Evolutionary conservation across 1,140 invertebrate genomes (phyloP), one percentile per base, ranked within the genome.

Genomic region (Pseudachorutes palmiensis): DNA sequence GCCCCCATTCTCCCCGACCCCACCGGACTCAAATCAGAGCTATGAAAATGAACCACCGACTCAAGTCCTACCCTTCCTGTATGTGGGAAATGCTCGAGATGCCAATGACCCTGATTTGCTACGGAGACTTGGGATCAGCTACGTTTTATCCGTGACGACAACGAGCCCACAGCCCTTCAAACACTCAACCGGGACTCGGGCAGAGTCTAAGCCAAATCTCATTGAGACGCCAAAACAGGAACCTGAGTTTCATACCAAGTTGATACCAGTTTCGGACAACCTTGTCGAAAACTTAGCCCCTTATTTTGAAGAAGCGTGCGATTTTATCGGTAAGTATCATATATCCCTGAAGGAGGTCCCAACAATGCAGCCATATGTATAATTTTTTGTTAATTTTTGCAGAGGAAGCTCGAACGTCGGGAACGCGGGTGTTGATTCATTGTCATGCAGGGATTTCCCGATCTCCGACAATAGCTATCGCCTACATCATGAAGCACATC

Each of bases 401-500:
- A 94, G 91, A 94, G 79, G 87, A 90, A 80, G 91, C 90, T 58
- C 83, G 89, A 68, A 85, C 86, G 78, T 83, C 83, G 58, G 87
- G 87, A 70, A 84, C 84, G 55, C 88, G 87, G 73, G 90, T 97
- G 36, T 81, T 97, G 74, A 87, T 97, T 36, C 94, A 97, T 78
- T 97, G 94, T 82, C 93, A 96, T 75, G 94, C 94, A 16, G 94
- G 94, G 22, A 89, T 97, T 19, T 95, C 92, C 14, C 84, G 94
- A 67, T 96, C 92, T 67, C 91, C 94, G 64, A 97, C 94, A 49
- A 89, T 97, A 70, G 91, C 91, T 72, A 94, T 97, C 73, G 93
- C 93, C 14, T 97, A 95, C 80, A 84, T 97, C 69, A 95, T 97
- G 89, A 87, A 90, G 73, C 88, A 93, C 79, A 88, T 89, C 73